phyloP scores from a whole-genome alignment of 1,140 invertebrate genomes.

The Aradophagus sp. region DNA sequence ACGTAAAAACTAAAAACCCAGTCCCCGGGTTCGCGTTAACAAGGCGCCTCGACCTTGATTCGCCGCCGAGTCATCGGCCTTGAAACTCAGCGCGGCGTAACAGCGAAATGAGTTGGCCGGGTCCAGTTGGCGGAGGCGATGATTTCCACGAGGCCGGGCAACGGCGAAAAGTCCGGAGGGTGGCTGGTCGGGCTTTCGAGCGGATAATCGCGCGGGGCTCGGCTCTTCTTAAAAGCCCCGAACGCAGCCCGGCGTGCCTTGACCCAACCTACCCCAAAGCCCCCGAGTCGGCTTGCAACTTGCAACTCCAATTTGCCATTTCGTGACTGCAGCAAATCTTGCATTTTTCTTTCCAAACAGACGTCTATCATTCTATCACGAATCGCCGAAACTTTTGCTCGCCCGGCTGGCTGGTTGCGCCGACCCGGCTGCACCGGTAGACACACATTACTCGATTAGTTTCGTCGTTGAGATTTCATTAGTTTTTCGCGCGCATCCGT shows the following conservation, averaged over 20 bases:
- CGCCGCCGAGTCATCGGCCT: slow-evolving; percentile 21
- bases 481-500: slow-evolving; percentile 44
- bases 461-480: slow-evolving; percentile 58
- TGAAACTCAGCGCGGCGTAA: slow-evolving; percentile 25
- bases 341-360: slow-evolving; percentile 76
- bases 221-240: slow-evolving; percentile 44
- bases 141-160: slow-evolving; percentile 8
- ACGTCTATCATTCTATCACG: slow-evolving; percentile 76
- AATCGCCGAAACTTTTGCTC: slow-evolving; percentile 72
- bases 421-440: slow-evolving; percentile 52
- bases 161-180: slow-evolving; percentile 10
- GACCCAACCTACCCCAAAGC: slow-evolving; percentile 71
- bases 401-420: slow-evolving; percentile 66
- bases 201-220: slow-evolving; percentile 42
- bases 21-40: too few relatives aligned
- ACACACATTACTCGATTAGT: slow-evolving; percentile 54
- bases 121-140: slow-evolving; percentile 13
- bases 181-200: slow-evolving; percentile 14
- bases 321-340: slow-evolving; percentile 76
- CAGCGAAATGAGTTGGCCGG: slow-evolving; percentile 29
- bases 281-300: slow-evolving; percentile 63
- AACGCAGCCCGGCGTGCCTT: slow-evolving; percentile 52
- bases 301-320: slow-evolving; percentile 76
- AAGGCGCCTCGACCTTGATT: slow-evolving; percentile 30
- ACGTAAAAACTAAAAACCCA: too few relatives aligned